Evolutionary conservation across 2,797 vertebrate species (phyloP).

Genomic region (Thripadectes ignobilis): DNA sequence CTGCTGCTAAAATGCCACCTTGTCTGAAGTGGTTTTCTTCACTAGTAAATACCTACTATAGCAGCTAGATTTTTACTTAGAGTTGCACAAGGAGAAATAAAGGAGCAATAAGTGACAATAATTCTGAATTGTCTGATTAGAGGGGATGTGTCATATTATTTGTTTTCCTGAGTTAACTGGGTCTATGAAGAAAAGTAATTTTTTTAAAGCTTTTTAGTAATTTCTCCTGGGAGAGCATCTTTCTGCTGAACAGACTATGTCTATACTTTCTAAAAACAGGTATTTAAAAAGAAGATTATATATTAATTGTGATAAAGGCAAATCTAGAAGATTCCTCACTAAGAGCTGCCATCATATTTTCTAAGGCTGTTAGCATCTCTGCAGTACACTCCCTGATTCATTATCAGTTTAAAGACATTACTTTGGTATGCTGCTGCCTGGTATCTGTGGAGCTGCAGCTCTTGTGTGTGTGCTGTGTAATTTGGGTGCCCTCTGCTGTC

Average conservation of each 20-base stretch:
- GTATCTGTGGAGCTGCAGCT: not conserved
- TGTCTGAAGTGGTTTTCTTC: not conserved
- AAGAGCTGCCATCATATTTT: not conserved
- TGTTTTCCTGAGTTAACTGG: not conserved
- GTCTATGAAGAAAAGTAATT: not conserved
- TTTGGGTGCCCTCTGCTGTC: constrained; percentile 56
- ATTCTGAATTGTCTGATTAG: not conserved
- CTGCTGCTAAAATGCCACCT: not conserved
- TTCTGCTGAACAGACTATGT: not conserved
- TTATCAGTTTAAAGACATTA: not conserved
- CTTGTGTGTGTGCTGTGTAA: not conserved
- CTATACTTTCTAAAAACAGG: not conserved
- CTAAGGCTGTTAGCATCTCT: not conserved
- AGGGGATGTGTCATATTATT: not conserved
- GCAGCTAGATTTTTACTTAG: not conserved
- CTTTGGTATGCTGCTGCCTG: not conserved
- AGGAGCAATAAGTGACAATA: not conserved
- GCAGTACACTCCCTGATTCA: not conserved
- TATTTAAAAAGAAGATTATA: not conserved
- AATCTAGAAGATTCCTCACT: not conserved
- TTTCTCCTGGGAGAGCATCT: not conserved
- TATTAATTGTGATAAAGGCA: not conserved
- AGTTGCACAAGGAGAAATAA: not conserved
- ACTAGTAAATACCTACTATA: not conserved
- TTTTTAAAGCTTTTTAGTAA: not conserved